Evolutionary conservation across 1,140 invertebrate species (phyloP).

Genomic region (Samia ricini): DNA sequence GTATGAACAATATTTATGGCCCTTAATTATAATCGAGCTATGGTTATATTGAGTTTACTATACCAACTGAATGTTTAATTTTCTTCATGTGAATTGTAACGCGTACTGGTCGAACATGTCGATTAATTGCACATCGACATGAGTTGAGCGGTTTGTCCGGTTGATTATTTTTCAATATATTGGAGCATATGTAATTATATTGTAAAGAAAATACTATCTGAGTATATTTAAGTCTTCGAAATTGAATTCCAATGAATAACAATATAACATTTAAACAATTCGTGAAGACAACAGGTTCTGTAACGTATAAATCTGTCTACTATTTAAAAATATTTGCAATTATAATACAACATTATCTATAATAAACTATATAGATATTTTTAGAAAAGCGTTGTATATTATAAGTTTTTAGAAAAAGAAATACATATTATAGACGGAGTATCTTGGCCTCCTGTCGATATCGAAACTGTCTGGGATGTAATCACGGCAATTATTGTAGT

Average conservation of each 20-base stretch:
- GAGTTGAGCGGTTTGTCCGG: not conserved
- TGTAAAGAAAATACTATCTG: not conserved
- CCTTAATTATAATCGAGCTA: conserved; percentile 36
- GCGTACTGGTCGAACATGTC: not conserved
- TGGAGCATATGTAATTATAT: not conserved
- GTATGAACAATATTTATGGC: conserved; percentile 39
- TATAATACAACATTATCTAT: no score
- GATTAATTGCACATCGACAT: not conserved
- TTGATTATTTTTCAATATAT: not conserved
- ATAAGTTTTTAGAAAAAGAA: no score
- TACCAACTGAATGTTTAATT: conserved; percentile 20
- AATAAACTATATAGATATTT: no score
- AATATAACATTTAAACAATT: not conserved
- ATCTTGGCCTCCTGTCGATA: no score
- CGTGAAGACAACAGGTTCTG: not conserved
- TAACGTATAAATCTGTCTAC: not conserved
- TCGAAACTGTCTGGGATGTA: no score
- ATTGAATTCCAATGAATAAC: not conserved
- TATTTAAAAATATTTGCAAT: not conserved
- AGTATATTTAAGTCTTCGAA: not conserved
- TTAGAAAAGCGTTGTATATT: no score
- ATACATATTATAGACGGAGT: no score
- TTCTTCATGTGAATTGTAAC: conserved; percentile 18
- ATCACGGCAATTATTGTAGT: no score
- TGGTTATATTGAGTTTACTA: conserved; percentile 28